A percentile compares a stretch with the other conserved stretches of the same genome.
These are phyloP conservation scores for Cervus canadensis DNA, from an alignment of 2,113 vertebrate species.

Conservation along the genomic window DNA sequence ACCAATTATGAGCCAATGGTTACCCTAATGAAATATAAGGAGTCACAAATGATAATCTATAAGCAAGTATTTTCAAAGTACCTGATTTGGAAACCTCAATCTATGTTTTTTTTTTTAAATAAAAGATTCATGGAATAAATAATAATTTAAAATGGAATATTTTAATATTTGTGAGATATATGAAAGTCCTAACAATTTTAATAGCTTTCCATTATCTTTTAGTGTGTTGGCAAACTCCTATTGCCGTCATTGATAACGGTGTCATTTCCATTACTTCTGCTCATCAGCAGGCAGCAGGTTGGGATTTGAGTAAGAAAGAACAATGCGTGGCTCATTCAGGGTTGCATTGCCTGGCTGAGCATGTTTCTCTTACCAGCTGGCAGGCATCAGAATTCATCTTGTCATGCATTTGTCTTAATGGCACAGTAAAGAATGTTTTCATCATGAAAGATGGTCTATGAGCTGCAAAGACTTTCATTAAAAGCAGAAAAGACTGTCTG, in stretches of 20 bases:
- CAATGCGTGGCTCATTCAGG: not conserved
- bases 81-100: not conserved
- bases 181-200: not conserved
- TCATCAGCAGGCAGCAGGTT: not conserved
- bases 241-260: not conserved
- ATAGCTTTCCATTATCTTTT: conserved; percentile 9
- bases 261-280: conserved; percentile 4
- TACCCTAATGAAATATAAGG: not conserved
- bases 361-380: conserved; percentile 10
- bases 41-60: not conserved
- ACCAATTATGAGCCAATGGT: not conserved
- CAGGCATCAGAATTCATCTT: not conserved
- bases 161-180: conserved; percentile 49
- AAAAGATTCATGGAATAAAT: not conserved
- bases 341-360: not conserved
- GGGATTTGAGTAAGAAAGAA: not conserved
- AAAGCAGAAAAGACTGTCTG: conserved; percentile 11
- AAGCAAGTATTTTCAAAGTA: not conserved
- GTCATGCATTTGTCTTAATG: conserved; percentile 36
- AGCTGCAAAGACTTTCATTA: conserved; percentile 56
- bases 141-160: conserved; percentile 36
- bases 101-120: not conserved
- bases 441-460: conserved; percentile 41
- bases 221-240: not conserved
- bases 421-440: conserved; percentile 39